These are phyloP conservation scores for Sebastes nivosus DNA, from an alignment of 2,797 vertebrate genomes.

Conservation along the genomic window DNA sequence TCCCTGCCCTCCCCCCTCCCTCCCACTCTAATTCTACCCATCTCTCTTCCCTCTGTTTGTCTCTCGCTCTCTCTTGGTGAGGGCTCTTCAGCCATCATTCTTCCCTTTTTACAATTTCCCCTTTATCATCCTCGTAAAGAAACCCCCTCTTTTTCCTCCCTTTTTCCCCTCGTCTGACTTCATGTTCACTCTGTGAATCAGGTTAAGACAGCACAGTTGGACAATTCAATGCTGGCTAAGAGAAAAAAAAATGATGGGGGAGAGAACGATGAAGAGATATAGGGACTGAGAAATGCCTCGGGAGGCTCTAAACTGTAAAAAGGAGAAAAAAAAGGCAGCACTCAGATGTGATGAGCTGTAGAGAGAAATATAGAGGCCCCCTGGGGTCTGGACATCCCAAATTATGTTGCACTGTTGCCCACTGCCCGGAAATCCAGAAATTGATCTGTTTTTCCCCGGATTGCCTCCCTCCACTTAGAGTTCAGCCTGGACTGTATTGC, in stretches of 20 bases:
- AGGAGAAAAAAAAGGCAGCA: neutral
- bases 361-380: slow-evolving; percentile 32
- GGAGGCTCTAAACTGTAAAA: slow-evolving; percentile 15
- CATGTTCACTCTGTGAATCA: slow-evolving; percentile 25
- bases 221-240: slow-evolving; percentile 24
- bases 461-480: slow-evolving; percentile 27
- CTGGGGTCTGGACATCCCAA: slow-evolving; percentile 45
- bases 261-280: slow-evolving; percentile 15
- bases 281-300: slow-evolving; percentile 5
- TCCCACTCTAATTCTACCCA: slow-evolving; percentile 51
- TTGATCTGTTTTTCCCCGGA: slow-evolving; percentile 50
- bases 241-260: neutral
- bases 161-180: slow-evolving; percentile 2
- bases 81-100: slow-evolving; percentile 20
- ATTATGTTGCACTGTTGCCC: slow-evolving; percentile 62
- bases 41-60: slow-evolving; percentile 11
- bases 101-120: neutral
- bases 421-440: slow-evolving; percentile 62
- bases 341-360: slow-evolving; percentile 49
- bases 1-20: slow-evolving; percentile 46
- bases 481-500: slow-evolving; percentile 3
- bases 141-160: neutral
- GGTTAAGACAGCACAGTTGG: slow-evolving; percentile 40
- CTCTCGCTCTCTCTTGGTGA: neutral
- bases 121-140: slow-evolving; percentile 8